These are phyloP conservation scores for Bombus picipes DNA, from an alignment of 1,140 invertebrate genomes.

Conservation along the genomic window DNA sequence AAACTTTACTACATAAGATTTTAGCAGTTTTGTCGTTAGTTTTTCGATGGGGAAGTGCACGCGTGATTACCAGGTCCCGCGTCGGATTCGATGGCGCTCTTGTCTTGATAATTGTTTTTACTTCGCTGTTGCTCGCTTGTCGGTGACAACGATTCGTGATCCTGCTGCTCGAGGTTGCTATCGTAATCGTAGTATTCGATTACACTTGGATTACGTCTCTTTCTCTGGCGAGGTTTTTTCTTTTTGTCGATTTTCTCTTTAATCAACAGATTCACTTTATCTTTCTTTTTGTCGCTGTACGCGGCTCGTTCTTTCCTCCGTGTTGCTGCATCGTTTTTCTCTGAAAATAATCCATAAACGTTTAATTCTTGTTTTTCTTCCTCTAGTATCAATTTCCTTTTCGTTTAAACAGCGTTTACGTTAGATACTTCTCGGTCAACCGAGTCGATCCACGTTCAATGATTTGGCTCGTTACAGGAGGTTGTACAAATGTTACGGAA, in stretches of 20 bases:
- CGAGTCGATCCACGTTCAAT: too few relatives aligned
- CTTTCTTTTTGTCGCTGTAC: constrained; percentile 22
- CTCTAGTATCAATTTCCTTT: neutral
- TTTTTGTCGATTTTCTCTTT: constrained; percentile 50
- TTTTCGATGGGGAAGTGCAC: constrained; percentile 13
- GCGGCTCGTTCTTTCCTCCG: neutral
- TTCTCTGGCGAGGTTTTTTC: neutral
- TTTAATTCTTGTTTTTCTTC: neutral
- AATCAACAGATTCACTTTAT: constrained; percentile 63
- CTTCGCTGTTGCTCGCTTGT: constrained; percentile 2
- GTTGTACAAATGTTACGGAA: too few relatives aligned
- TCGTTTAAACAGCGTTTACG: neutral
- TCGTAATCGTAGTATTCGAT: constrained; percentile 74
- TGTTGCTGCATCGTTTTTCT: neutral
- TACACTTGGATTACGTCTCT: constrained; percentile 42
- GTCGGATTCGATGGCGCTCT: constrained; percentile 6
- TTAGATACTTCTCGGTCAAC: too few relatives aligned
- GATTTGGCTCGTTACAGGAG: too few relatives aligned
- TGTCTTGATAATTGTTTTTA: constrained; percentile 11
- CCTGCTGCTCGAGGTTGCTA: constrained; percentile 26
- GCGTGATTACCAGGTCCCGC: constrained; percentile 19
- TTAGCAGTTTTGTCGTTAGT: neutral
- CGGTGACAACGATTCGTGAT: neutral
- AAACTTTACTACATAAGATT: constrained; percentile 4
- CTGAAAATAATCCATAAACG: neutral